These are phyloP conservation scores for Andrena praecox DNA, from an alignment of 2,888 invertebrate genomes.

Conservation along the genomic window DNA sequence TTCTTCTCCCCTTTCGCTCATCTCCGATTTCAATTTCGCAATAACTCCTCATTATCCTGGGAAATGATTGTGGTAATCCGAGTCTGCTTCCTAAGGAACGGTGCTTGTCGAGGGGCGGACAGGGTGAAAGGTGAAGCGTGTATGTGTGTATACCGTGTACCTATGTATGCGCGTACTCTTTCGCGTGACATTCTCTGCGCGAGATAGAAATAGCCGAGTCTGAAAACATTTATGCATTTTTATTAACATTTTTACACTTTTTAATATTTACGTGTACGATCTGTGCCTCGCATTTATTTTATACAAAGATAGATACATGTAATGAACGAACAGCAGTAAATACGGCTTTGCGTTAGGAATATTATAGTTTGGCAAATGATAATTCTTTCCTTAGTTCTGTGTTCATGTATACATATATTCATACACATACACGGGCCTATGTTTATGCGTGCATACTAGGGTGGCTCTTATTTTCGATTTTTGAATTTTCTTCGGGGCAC, in stretches of 20 bases:
- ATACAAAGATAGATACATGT: conserved; percentile 80
- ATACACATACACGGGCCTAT: neutral
- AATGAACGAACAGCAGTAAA: conserved; percentile 75
- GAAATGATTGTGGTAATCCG: conserved; percentile 66
- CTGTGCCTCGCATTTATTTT: conserved; percentile 79
- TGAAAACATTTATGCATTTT: conserved; percentile 84
- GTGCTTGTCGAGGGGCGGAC: conserved; percentile 11
- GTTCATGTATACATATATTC: conserved; percentile 25
- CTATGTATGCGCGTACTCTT: neutral
- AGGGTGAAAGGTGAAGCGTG: neutral
- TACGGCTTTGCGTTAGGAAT: conserved; percentile 59
- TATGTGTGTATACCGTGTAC: neutral
- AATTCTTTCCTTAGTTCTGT: conserved; percentile 55
- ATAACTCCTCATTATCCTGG: conserved; percentile 64
- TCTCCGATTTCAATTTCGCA: conserved; percentile 63
- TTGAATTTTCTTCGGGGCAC: too few relatives aligned
- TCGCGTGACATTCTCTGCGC: neutral
- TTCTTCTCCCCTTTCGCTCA: conserved; percentile 51
- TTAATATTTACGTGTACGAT: conserved; percentile 81
- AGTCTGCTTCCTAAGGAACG: conserved; percentile 40
- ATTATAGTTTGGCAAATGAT: conserved; percentile 68
- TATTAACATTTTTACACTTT: conserved; percentile 84
- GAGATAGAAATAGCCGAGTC: conserved; percentile 67
- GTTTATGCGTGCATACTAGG: conserved; percentile 6
- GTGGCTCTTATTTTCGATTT: too few relatives aligned